Base-by-base conservation (phyloP, 2,888 invertebrate species). In the Drosophila yooni region DNA sequence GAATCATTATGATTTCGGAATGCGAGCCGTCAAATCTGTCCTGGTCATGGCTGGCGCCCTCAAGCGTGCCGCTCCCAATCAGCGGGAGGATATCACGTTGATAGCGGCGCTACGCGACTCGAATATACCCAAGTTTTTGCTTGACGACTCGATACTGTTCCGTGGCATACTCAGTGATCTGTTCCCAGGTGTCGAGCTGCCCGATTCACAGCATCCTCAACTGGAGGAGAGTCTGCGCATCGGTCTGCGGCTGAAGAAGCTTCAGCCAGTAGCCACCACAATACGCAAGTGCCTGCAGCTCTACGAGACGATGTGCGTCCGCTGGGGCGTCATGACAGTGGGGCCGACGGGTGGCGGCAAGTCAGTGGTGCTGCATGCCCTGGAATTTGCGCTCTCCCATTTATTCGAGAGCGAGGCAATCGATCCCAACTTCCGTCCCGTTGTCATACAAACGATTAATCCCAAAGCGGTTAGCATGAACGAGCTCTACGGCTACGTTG, bases 21-120 rank as follows among this genome's bases (percentile, higher is more conserved):
- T 98, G 98, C 94, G 98, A 76, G 98, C 98, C 1, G 98, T 98
- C 0, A 98, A 98, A 91, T 98, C 97, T 90, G 98, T 98, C 2
- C 93, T 98, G 86, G 97, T 98, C 3, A 98, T 98, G 98, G 98
- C 98, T 0, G 98, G 98, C 1, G 95, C 97, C 0, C 92, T 98
- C 18, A 98, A 98, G 91, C 94, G 98, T 59, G 96, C 97, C 18
- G 96, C 96, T 86, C 98, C 97, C 0, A 96, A 97, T 91, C 96
- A 96, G 88, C 95, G 94, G 53, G 98, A 98, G 92, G 97, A 98
- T 88, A 96, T 96, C 66, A 97, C 97, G 0, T 93, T 98, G 18
- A 96, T 98, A 68, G 95, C 97, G 83, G 98, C 98, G 0, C 93
- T 98, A 10, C 95, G 97, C 74, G 98, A 98, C 93, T 97, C 97